Evolutionary conservation across 37 sponge, comb jelly and placozoan genomes (phyloP), one percentile per base, ranked within the genome.

Genomic region (Ianthella basta): DNA sequence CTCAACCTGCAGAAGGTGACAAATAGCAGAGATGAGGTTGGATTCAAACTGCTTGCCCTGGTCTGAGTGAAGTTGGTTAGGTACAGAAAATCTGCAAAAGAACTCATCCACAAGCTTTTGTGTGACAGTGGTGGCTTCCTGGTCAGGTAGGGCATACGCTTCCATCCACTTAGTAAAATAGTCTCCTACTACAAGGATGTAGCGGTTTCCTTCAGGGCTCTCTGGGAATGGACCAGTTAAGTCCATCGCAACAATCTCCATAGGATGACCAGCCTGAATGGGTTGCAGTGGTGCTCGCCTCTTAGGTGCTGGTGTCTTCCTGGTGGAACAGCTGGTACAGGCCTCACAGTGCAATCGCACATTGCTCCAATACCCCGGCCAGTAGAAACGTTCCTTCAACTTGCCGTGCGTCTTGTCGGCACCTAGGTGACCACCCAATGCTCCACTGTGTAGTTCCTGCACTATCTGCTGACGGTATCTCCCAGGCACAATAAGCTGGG

Each of bases 61-160:
- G 39, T 86, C 83, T 23, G 88, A 89, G 73, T 86, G 82, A 12
- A 89, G 79, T 55, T 74, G 86, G n/a, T 85, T 79, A 39, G 91
- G 87, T 15, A 56, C 15, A n/a, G 91, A 86, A 32, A 90, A 90
- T 41, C 87, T 25, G 67, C 79, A 86, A 61, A 90, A 90, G 56
- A 85, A 36, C 38, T 85, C 79, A 38, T 86, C 30, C 20, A 34
- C 44, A 30, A 91, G 56, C 53, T 50, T 74, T 19, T 82, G 36
- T 5, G 91, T 82, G 23, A 91, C 92, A 23, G 85, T 84, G n/a
- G 29, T 44, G 4, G 88, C 88, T 50, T 91, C 91, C 55, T 86
- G 84, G 53, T 87, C 83, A 2, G 84, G 87, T 5, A 91, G 86
- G 40, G 91, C 40, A 57, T 81, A 91, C 19, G 84, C 91, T 78